Conservation (phyloP, 2,888 invertebrate species). For the Priocnemis perturbator region DNA sequence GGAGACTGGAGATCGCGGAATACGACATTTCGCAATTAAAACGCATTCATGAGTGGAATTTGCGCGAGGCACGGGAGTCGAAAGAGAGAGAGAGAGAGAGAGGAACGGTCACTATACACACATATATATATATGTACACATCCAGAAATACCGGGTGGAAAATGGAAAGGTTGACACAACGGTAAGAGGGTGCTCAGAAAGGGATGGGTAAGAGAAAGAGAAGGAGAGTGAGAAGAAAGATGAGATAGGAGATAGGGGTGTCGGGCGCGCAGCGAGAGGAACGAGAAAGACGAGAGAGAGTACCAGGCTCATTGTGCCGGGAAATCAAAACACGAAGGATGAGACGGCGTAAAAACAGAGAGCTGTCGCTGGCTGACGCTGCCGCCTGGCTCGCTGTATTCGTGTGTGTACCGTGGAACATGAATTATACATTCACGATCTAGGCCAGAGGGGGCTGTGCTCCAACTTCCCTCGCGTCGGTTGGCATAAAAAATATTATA, state of each 20-base stretch:
- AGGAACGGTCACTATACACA: too few relatives aligned
- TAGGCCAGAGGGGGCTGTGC: not conserved
- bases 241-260: too few relatives aligned
- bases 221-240: too few relatives aligned
- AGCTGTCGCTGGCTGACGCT: not conserved
- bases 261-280: not conserved
- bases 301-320: not conserved
- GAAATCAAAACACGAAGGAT: constrained; percentile 17
- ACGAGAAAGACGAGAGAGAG: constrained; percentile 7
- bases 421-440: constrained; percentile 39
- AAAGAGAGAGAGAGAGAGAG: too few relatives aligned
- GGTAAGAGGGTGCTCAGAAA: constrained; percentile 17
- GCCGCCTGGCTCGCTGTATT: constrained; percentile 8
- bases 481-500: constrained; percentile 10
- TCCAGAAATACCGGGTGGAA: constrained; percentile 9
- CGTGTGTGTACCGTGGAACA: constrained; percentile 19
- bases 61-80: too few relatives aligned
- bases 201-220: too few relatives aligned
- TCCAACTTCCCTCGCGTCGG: too few relatives aligned
- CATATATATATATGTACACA: not conserved
- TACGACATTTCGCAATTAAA: too few relatives aligned
- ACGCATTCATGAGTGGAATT: too few relatives aligned
- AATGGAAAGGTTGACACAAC: constrained; percentile 19
- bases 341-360: not conserved
- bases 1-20: too few relatives aligned